Base-by-base conservation (phyloP, 2,888 invertebrate genomes). In the Dynastes hyllus region DNA sequence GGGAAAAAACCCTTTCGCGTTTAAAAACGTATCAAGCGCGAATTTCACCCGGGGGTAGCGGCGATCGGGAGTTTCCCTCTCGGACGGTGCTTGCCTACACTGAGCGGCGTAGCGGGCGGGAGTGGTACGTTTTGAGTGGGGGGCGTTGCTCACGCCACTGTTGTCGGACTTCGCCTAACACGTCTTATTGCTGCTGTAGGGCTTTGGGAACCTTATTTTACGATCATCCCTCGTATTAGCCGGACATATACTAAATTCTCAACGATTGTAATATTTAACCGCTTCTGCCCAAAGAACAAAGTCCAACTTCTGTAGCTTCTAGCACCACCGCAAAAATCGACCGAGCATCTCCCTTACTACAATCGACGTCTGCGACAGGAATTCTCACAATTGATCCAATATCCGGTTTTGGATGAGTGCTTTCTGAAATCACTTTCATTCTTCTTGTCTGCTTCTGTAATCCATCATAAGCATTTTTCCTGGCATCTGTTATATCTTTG, bases 291-390 rank as follows among this genome's bases (percentile, higher is more conserved):
- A 82, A 80, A 13, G 77, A 53, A 61, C 81, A 82, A 77, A 78
- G 78, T 32, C 79, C 80, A 78, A 81, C 81, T 70, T 81, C 82
- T 66, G 82, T 79, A 55, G 65, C 73, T 58, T 81, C 79, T 76
- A 83, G 78, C 65, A 82, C 81, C 70, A 81, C 80, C 37, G 79
- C 80, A 76, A 83, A 79, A 80, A 83, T 78, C 50, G 77, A 80
- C 61, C 81, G 58, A 79, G 81, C 29, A 29, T 29, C 29, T 29
- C 3, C 29, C 29, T 3, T 29, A 29, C 29, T 3, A 29, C 29
- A 29, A 80, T 82, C 82, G 70, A 80, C 78, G 73, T 82, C 80
- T 76, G 81, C 78, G 77, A 82, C 78, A 11, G 81, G 80, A 80
- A 78, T 80, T 29, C 70, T 80, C 53, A 22, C 80, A 77, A 78